Percentiles rank a stretch among this genome's conserved stretches.
phyloP scores from a whole-genome alignment of 2,797 vertebrate genomes.

The Enteromius unitaeniatus region DNA sequence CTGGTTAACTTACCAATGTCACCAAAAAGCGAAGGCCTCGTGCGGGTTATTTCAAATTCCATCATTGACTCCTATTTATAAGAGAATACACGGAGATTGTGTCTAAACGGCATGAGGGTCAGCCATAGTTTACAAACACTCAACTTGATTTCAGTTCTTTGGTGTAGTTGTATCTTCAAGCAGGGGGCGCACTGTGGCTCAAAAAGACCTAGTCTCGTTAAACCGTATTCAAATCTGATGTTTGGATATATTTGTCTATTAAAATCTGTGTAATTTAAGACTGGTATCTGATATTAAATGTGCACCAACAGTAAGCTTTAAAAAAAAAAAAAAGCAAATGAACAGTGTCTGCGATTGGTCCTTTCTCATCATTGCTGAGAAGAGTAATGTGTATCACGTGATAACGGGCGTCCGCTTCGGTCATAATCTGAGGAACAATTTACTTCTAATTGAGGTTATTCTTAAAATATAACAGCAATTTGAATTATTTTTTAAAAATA shows the following conservation, averaged over 20 bases:
- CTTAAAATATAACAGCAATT: background rate
- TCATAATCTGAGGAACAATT: background rate
- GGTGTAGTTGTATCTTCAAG: background rate
- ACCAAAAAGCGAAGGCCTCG: slow-evolving; percentile 58
- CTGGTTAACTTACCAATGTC: slow-evolving; percentile 55
- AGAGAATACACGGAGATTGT: background rate
- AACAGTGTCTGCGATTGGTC: background rate
- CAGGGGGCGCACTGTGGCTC: slow-evolving; percentile 26
- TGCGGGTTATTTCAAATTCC: slow-evolving; percentile 55
- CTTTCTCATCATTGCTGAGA: background rate
- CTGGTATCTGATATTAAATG: too few species aligned
- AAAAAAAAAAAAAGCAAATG: background rate
- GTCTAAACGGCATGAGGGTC: background rate
- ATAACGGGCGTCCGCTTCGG: background rate
- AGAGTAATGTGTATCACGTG: background rate
- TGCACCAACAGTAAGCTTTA: too few species aligned
- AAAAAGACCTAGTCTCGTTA: background rate
- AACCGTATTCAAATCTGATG: background rate
- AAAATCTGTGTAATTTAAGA: background rate
- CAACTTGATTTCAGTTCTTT: background rate
- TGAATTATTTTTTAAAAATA: background rate
- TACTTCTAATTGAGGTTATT: background rate
- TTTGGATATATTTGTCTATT: background rate
- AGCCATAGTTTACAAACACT: slow-evolving; percentile 31
- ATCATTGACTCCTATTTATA: slow-evolving; percentile 16